A percentile compares a stretch with the other conserved stretches of the same genome.
phyloP scores from a whole-genome alignment of 2,888 invertebrate species.

The Ophion obscuratus region DNA sequence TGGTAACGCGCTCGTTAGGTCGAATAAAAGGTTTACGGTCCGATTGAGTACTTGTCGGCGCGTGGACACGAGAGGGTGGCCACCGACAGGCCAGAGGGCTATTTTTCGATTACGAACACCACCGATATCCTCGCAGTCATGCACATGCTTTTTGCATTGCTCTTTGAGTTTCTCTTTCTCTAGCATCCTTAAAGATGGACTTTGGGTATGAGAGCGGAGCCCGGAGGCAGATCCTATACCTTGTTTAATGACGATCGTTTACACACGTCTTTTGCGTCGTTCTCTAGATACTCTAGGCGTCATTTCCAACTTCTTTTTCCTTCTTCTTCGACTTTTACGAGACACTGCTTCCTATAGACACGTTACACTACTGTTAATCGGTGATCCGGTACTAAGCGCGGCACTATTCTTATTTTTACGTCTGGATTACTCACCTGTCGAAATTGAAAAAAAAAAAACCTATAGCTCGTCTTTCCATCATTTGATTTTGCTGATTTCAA shows the following conservation, averaged over 20 bases:
- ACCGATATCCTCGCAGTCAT: constrained; percentile 39
- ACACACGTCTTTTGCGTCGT: constrained; percentile 37
- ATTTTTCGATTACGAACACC: constrained; percentile 44
- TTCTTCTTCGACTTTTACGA: constrained; percentile 38
- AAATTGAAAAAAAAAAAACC: neutral
- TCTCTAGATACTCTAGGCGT: constrained; percentile 47
- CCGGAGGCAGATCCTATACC: constrained; percentile 34
- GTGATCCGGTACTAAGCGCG: neutral
- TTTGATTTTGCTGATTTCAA: neutral
- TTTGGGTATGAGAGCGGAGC: constrained; percentile 36
- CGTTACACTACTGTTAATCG: neutral
- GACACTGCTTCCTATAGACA: constrained; percentile 9
- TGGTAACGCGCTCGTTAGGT: constrained; percentile 79
- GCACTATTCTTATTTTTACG: constrained; percentile 11
- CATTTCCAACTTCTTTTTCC: constrained; percentile 22
- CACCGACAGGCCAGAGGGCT: constrained; percentile 45
- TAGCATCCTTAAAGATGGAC: neutral
- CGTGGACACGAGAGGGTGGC: constrained; percentile 62
- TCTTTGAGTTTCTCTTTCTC: constrained; percentile 13
- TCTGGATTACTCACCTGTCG: neutral
- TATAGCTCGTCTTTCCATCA: neutral
- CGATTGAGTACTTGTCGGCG: constrained; percentile 73
- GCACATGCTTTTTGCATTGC: constrained; percentile 47
- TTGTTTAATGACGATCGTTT: constrained; percentile 54
- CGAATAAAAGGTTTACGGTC: constrained; percentile 81